Conservation (phyloP, 2,797 vertebrate species). For the Sorex maritimensis region DNA sequence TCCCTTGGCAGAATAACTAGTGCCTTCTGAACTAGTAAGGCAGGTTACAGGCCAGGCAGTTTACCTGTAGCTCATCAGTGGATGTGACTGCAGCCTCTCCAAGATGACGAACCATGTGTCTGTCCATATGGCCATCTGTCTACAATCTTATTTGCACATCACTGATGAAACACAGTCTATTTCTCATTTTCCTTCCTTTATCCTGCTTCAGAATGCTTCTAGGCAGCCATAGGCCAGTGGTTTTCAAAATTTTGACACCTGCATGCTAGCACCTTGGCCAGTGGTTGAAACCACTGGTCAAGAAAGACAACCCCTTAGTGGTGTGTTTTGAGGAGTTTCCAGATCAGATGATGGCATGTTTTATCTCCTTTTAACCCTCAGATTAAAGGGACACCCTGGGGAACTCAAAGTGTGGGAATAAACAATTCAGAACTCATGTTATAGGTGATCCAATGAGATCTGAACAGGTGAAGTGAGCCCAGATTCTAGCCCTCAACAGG, state of each 20-base stretch:
- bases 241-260: no score
- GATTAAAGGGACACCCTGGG: neutral
- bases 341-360: neutral
- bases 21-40: constrained; percentile 77
- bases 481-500: neutral
- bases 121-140: constrained; percentile 79
- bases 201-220: neutral
- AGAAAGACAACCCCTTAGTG: neutral
- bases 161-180: neutral
- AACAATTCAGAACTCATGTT: neutral
- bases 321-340: neutral
- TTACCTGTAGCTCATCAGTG: constrained; percentile 82
- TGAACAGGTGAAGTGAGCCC: neutral
- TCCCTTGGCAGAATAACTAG: constrained; percentile 79
- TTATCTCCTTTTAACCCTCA: neutral
- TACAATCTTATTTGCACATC: constrained; percentile 13
- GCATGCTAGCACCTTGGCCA: neutral
- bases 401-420: neutral
- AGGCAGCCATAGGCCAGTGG: neutral
- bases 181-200: neutral
- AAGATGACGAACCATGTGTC: constrained; percentile 76
- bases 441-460: neutral
- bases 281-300: no score
- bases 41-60: neutral
- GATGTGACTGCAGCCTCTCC: constrained; percentile 83